A percentile compares a stretch with the other conserved stretches of the same genome.
Evolutionary conservation across 2,113 vertebrate species (phyloP).

Genomic region (Pipra filicauda): DNA sequence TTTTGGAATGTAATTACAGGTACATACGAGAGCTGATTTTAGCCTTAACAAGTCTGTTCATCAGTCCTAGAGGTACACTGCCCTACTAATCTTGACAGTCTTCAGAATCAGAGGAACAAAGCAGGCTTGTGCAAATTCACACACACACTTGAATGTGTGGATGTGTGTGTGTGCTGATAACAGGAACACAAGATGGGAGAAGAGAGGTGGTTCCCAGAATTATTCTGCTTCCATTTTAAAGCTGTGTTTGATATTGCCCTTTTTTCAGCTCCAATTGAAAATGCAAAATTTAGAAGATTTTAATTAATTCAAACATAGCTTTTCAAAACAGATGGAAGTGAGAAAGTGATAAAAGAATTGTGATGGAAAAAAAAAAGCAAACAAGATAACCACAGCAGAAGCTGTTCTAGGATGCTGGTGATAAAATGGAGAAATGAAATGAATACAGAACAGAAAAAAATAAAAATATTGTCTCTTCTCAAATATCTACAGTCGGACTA

Average conservation of each 20-base stretch:
- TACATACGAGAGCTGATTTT: neutral
- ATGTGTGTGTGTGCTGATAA: neutral
- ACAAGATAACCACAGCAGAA: conserved; percentile 34
- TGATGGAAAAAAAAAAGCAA: neutral
- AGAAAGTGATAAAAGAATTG: conserved; percentile 18
- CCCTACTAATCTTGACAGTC: neutral
- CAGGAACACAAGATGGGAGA: neutral
- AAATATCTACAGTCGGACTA: neutral
- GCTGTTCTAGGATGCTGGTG: neutral
- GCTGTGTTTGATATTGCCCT: neutral
- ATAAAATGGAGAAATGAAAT: neutral
- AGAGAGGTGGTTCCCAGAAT: neutral
- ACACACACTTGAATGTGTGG: accelerated
- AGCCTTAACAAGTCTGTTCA: neutral
- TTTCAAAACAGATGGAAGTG: conserved; percentile 42
- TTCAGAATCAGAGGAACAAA: neutral
- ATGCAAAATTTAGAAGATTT: neutral
- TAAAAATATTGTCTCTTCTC: neutral
- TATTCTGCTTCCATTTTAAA: neutral
- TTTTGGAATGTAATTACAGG: neutral
- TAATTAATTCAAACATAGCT: neutral
- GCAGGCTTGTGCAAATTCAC: neutral
- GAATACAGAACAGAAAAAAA: neutral
- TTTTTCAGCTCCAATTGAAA: conserved; percentile 5
- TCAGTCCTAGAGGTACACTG: neutral